A percentile compares a stretch with the other conserved stretches of the same genome.
Conservation (phyloP, 2,797 vertebrate genomes). For the Thripadectes ignobilis region DNA sequence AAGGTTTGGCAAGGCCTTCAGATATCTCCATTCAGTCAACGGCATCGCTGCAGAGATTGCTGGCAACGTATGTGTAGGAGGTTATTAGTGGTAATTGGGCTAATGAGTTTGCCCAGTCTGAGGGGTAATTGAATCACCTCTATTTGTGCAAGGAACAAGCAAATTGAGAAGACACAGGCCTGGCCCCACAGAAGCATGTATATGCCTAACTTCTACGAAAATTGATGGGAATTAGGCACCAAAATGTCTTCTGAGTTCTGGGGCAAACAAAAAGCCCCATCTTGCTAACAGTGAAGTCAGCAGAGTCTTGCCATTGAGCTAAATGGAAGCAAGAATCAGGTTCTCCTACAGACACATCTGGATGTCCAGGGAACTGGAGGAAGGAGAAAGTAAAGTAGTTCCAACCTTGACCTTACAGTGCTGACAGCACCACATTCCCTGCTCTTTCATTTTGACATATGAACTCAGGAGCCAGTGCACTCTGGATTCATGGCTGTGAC, state of each 20-base stretch:
- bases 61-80: slow-evolving; percentile 1
- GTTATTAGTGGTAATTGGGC: slow-evolving; percentile 44
- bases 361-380: not conserved
- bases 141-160: slow-evolving; percentile 28
- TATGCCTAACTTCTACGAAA: not conserved
- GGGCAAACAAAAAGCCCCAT: not conserved
- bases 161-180: slow-evolving; percentile 46
- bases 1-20: not conserved
- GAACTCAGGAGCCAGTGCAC: not conserved
- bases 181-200: not conserved
- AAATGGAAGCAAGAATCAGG: not conserved
- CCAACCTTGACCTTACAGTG: not conserved
- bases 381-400: not conserved
- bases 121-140: slow-evolving; percentile 47
- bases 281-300: not conserved
- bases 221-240: slow-evolving; percentile 14
- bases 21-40: not conserved
- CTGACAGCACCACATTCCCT: not conserved
- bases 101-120: slow-evolving; percentile 49
- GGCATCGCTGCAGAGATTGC: slow-evolving; percentile 12
- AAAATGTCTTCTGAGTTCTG: slow-evolving; percentile 1
- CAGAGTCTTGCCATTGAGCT: not conserved
- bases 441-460: not conserved
- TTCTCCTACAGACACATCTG: not conserved
- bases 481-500: not conserved